Percentiles rank a stretch among this genome's conserved stretches.
phyloP scores from a whole-genome alignment of 2,888 invertebrate species.

The Apoderus coryli region DNA sequence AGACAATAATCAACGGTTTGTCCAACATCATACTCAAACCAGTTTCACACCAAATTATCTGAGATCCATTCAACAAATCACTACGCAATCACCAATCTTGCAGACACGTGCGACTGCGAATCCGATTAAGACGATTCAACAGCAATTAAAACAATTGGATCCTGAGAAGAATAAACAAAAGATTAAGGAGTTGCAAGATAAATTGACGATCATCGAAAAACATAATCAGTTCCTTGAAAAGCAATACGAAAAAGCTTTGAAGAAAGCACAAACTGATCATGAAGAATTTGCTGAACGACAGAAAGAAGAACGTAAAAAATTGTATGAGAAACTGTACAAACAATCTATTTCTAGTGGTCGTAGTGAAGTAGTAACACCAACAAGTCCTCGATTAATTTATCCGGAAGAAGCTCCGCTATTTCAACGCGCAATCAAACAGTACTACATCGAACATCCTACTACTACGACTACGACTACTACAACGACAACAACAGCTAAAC shows the following conservation, averaged over 20 bases:
- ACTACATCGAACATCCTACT: constrained; percentile 53
- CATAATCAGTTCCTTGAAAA: constrained; percentile 66
- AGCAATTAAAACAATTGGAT: constrained; percentile 30
- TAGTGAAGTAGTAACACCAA: constrained; percentile 23
- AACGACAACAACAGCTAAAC: constrained; percentile 48
- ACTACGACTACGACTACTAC: constrained; percentile 54
- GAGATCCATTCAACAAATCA: constrained; percentile 13
- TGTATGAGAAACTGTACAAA: constrained; percentile 30
- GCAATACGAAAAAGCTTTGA: constrained; percentile 64
- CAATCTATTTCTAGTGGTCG: constrained; percentile 19
- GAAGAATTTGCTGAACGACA: constrained; percentile 56
- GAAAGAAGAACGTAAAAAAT: constrained; percentile 44
- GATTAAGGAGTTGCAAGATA: constrained; percentile 53
- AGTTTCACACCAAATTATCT: constrained; percentile 26
- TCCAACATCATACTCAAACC: constrained; percentile 31
- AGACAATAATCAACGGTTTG: constrained; percentile 14
- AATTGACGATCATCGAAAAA: constrained; percentile 57
- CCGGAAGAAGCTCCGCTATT: constrained; percentile 52
- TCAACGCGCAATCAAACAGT: constrained; percentile 48
- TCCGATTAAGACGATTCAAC: constrained; percentile 23
- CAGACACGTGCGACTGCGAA: constrained; percentile 21
- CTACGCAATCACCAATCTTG: constrained; percentile 10
- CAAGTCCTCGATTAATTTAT: constrained; percentile 36
- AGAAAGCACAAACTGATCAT: constrained; percentile 59
- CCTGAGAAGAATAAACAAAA: constrained; percentile 45